Evolutionary conservation across 2,797 vertebrate species (phyloP).

Genomic region (Darevskia mixta): DNA sequence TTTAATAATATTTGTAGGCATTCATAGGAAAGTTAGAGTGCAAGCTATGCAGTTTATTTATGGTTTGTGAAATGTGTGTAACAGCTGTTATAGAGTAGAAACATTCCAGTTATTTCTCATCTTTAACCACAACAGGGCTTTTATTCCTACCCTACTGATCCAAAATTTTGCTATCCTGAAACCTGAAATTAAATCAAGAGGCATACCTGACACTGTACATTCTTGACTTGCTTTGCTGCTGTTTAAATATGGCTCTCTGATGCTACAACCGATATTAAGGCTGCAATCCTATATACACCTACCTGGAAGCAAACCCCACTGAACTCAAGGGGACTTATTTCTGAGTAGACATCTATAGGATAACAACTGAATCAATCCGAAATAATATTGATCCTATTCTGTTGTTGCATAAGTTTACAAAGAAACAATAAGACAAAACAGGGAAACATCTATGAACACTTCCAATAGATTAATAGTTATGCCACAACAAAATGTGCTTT

Average conservation of each 20-base stretch:
- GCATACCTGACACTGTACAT: neutral
- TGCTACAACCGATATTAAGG: slow-evolving; percentile 18
- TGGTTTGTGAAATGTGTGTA: slow-evolving; percentile 56
- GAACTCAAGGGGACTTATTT: neutral
- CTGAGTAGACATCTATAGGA: neutral
- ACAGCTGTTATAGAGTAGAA: slow-evolving; percentile 51
- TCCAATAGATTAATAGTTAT: slow-evolving; percentile 20
- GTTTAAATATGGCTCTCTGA: slow-evolving; percentile 10
- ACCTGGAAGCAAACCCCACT: neutral
- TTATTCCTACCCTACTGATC: slow-evolving; percentile 2
- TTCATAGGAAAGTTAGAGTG: slow-evolving; percentile 64
- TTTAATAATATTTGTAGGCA: slow-evolving; percentile 49
- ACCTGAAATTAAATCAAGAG: neutral
- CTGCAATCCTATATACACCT: neutral
- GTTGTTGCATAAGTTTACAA: slow-evolving; percentile 61
- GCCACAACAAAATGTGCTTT: slow-evolving; percentile 13
- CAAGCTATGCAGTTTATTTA: slow-evolving; percentile 57
- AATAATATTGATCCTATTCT: slow-evolving; percentile 48
- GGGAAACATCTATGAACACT: slow-evolving; percentile 41
- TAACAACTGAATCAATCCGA: slow-evolving; percentile 11
- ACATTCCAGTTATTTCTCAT: slow-evolving; percentile 69
- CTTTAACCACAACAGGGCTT: slow-evolving; percentile 32
- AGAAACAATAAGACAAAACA: slow-evolving; percentile 41
- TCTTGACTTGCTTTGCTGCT: neutral
- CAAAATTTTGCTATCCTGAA: neutral